phyloP scores from a whole-genome alignment of 2,113 vertebrate genomes.

The Hypanus sabinus region DNA sequence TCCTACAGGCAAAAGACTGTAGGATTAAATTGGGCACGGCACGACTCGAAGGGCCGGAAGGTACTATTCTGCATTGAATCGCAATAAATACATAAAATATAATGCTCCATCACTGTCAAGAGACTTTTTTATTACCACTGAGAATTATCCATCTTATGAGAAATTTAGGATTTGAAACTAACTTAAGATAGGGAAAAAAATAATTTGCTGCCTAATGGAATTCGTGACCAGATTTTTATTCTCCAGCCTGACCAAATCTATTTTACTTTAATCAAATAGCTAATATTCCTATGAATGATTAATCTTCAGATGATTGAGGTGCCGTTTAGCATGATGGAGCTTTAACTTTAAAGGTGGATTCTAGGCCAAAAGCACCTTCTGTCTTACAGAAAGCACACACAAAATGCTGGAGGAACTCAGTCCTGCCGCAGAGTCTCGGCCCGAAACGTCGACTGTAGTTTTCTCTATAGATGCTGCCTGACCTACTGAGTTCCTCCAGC shows the following conservation, averaged over 20 bases:
- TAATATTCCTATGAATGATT: slow-evolving; percentile 28
- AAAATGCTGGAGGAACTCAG: no score
- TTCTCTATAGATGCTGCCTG: no score
- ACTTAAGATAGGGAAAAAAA: slow-evolving; percentile 16
- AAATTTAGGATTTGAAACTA: not conserved
- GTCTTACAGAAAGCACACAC: not conserved
- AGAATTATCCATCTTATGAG: not conserved
- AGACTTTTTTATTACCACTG: not conserved
- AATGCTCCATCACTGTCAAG: not conserved
- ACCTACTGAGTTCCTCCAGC: no score
- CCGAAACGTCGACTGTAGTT: no score
- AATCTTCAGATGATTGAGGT: not conserved
- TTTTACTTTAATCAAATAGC: slow-evolving; percentile 26
- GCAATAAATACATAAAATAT: not conserved
- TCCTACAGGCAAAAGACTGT: no score
- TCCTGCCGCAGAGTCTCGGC: no score
- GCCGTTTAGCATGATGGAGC: not conserved
- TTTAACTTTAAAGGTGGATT: not conserved
- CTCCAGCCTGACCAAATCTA: slow-evolving; percentile 14
- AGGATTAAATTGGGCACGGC: no score
- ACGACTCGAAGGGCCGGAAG: no score
- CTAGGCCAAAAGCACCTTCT: not conserved
- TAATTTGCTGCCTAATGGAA: slow-evolving; percentile 3
- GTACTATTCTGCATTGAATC: no score
- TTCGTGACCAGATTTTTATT: slow-evolving; percentile 21